Evolutionary conservation across 2,113 vertebrate genomes (phyloP).

Genomic region (Macroglossus sobrinus): DNA sequence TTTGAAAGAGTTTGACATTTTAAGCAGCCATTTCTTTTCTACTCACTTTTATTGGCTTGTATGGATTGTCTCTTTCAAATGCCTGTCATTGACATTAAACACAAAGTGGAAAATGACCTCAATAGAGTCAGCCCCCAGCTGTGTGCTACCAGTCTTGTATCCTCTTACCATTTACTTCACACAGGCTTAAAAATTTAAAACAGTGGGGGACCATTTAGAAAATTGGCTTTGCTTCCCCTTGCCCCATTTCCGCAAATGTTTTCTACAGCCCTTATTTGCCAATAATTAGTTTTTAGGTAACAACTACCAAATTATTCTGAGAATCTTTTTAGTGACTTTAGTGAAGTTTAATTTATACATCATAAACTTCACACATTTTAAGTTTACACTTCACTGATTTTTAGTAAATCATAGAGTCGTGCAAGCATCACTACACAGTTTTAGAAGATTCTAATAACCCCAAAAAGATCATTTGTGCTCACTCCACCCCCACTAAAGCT

Average conservation of each 20-base stretch:
- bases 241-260: constrained; percentile 65
- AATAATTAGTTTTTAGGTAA: constrained; percentile 53
- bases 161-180: constrained; percentile 79
- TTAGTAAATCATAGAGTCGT: constrained; percentile 16
- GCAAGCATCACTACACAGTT: not conserved
- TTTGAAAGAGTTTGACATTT: constrained; percentile 87
- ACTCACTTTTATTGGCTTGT: constrained; percentile 79
- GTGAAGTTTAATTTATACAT: constrained; percentile 11
- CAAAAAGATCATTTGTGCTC: not conserved
- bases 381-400: not conserved
- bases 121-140: constrained; percentile 78
- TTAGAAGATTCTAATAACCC: constrained; percentile 27
- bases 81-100: constrained; percentile 86
- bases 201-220: constrained; percentile 66
- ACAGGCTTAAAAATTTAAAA: constrained; percentile 70
- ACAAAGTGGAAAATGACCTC: constrained; percentile 84
- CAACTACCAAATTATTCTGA: constrained; percentile 35
- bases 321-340: constrained; percentile 49
- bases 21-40: constrained; percentile 79
- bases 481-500: not conserved
- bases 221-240: constrained; percentile 20
- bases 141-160: constrained; percentile 69
- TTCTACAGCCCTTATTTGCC: constrained; percentile 47
- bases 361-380: constrained; percentile 26
- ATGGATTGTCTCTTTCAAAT: constrained; percentile 85